Percentiles rank a stretch among this genome's conserved stretches.
Evolutionary conservation across 30 jellyfish, hydroid and myxozoan genomes (phyloP).

Genomic region (Haliclystus octoradiatus): DNA sequence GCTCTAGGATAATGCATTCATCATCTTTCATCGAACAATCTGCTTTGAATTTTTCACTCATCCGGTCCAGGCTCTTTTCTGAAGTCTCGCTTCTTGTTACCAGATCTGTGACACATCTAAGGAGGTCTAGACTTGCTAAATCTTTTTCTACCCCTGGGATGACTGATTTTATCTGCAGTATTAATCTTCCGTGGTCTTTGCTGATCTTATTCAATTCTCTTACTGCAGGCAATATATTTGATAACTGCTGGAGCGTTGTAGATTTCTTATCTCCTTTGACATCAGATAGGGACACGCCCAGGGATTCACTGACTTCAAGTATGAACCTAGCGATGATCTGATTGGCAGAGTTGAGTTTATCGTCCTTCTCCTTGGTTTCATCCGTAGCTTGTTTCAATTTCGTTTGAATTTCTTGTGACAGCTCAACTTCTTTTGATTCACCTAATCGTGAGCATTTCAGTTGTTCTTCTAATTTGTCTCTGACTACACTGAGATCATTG

Average conservation of each 20-base stretch:
- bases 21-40: neutral
- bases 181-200: conserved; percentile 12
- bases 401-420: neutral
- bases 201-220: neutral
- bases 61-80: neutral
- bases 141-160: conserved; percentile 3
- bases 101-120: neutral
- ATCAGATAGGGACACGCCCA: neutral
- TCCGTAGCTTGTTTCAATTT: neutral
- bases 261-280: neutral
- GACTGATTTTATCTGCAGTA: conserved; percentile 9
- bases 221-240: neutral
- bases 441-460: neutral
- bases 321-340: neutral
- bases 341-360: neutral
- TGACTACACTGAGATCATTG: neutral
- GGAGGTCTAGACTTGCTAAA: conserved; percentile 1
- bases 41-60: neutral
- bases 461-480: neutral
- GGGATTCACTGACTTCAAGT: neutral
- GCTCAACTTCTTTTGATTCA: neutral
- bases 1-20: conserved; percentile 2
- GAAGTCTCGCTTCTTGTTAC: neutral
- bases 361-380: neutral
- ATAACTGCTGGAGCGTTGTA: neutral